Base-by-base conservation (phyloP, 1,140 invertebrate genomes). In the Cherax quadricarinatus region DNA sequence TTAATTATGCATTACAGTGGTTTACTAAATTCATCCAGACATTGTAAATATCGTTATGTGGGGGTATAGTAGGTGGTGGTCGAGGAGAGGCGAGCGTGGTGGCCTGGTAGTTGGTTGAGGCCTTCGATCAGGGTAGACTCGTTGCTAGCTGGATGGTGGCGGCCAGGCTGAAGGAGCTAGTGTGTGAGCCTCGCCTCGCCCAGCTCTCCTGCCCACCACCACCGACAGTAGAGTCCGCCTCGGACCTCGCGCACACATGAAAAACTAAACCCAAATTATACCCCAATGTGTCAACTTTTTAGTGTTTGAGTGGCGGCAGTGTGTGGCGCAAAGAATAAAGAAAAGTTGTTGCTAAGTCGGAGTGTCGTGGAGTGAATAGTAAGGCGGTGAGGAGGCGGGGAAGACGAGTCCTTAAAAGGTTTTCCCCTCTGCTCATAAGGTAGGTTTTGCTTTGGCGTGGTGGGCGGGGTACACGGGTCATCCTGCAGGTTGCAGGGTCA, bases 101-200 rank as follows among this genome's bases (percentile, higher is more conserved):
- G 70, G 70, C 70, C 70, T 75, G 24, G n/a, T 30, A 24, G 70
- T 75, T 75, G n/a, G 70, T 75, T 24, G 70, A 75, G 70, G 70
- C 70, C 70, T 75, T 75, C 70, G 70, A 75, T 75, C 70, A 75
- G 70, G 70, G 70, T 30, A 75, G 70, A 75, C 70, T 75, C 70
- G 70, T 75, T 75, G n/a, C 70, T n/a, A 5, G 62, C 14, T 5
- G 62, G 62, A 1, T 66, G 16, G 62, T 66, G 62, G 14, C 62
- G 21, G 62, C 21, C 14, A 66, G 62, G 24, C n/a, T 9, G 70
- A 75, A 30, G 70, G 24, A 75, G 70, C 70, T 75, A 75, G 70
- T 75, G 70, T 75, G n/a, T 75, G 70, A 75, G 70, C 70, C 70
- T 75, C 70, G 70, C 70, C 70, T 75, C 70, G 70, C 70, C 70